Evolutionary conservation across 2,113 vertebrate genomes (phyloP), one percentile per base, ranked within the genome.

Genomic region (Carettochelys insculpta): DNA sequence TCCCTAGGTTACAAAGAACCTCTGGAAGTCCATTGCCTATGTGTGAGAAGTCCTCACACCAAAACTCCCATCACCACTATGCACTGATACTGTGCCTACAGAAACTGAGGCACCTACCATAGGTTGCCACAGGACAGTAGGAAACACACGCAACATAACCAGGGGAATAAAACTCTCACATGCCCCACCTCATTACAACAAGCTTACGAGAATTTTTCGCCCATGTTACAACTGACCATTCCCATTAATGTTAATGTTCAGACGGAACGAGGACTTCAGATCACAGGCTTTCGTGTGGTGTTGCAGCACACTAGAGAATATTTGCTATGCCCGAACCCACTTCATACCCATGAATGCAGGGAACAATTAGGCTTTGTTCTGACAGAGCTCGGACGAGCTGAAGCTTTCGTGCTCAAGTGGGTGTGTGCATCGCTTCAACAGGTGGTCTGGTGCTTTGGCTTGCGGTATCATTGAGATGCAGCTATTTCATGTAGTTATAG

Each of bases 401-500:
- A 82, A 6, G 29, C 3, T 38, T 6, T 68, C 41, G 31, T 2
- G 53, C 80, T 92, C 86, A 38, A 88, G 77, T 9, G 31, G 80
- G 75, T 65, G 8, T 41, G 7, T 0, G 20, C 34, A 75, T 25
- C 8, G 10, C 38, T 85, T 89, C 51, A 53, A 95, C 95, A 85
- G 93, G 76, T 97, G 89, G 90, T 3, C 0, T 24, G 77, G 75
- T 81, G 85, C 13, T 1, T 71, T 47, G 77, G 79, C 50, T 86
- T 65, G 85, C 65, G 1, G 25, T 16, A 27, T 31, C 90, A 6
- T 92, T 71, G 47, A 83, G 85, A 34, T 93, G 81, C 80, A 73
- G 92, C 61, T 25, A 92, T 48, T 97, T 65, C 88, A 6, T 97
- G 97, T 97, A 81, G 45, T 93, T 93, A 89, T 94, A 80, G 61